Base-by-base conservation (phyloP, 37 sponge, comb jelly and placozoan species). In the Hexactinellida sp. region DNA sequence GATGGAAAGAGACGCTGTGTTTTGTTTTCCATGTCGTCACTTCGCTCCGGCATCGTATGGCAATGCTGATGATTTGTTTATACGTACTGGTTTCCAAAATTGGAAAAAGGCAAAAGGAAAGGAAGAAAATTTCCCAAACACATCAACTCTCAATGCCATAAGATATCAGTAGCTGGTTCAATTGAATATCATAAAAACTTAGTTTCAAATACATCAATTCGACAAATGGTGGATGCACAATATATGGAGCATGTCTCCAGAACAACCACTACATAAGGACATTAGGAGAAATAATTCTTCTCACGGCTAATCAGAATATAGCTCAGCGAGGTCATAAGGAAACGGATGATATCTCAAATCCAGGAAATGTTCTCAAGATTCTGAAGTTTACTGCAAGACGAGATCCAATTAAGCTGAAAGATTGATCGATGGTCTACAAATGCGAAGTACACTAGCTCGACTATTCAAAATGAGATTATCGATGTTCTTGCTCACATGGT, bases 311-410 rank as follows among this genome's bases (percentile, higher is more conserved):
- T 76, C 91, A 86, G 76, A 89, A 91, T 47, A 91, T 88, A 76
- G 87, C 88, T 55, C 76, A 86, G 41, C 87, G 85, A 82, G 88
- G 91, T 38, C 91, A 91, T 85, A 83, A 83, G 47, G 91, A 91
- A 84, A 37, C 83, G 16, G 85, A 88, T 24, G 37, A 37, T 5
- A 88, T 89, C 36, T 37, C 86, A 55, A 91, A 91, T 84, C 86
- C 37, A 55, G 91, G 89, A n/a, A 88, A 90, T 90, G 88, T 85
- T 83, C 39, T 82, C 54, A 88, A 90, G 55, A 88, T 90, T 36
- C 82, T 91, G 37, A 54, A 86, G 54, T 55, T 87, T 9, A 47
- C 87, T 47, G 88, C 90, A 24, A 87, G 82, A 13, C 91, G 86
- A 86, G 91, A 88, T 55, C 82, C 76, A 55, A 39, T 90, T 55